phyloP scores from a whole-genome alignment of 2,888 invertebrate genomes.

The Eupithecia pulchellata region DNA sequence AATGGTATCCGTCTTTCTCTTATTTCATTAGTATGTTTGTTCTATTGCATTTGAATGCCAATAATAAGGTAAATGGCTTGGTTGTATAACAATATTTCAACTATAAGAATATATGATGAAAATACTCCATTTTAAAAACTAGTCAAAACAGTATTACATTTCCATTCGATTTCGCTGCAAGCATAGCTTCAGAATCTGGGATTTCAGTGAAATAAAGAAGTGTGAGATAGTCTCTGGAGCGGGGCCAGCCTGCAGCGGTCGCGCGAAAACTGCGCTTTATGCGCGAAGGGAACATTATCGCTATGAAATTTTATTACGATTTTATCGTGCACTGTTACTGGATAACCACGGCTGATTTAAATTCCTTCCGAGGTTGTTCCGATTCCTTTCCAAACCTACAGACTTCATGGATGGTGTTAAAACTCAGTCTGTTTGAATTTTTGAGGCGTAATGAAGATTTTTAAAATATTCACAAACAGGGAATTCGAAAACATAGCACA shows the following conservation, averaged over 20 bases:
- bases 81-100: neutral
- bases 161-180: slow-evolving; percentile 15
- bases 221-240: slow-evolving; percentile 37
- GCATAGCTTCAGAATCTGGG: slow-evolving; percentile 20
- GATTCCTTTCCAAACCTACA: neutral
- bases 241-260: slow-evolving; percentile 35
- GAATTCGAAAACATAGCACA: no score
- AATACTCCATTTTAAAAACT: neutral
- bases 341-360: neutral
- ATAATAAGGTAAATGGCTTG: neutral
- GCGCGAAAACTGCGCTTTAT: slow-evolving; percentile 26
- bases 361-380: no score
- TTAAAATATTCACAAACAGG: no score
- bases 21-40: no score
- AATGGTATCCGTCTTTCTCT: no score
- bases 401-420: no score
- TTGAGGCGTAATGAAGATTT: neutral
- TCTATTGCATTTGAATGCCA: neutral
- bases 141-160: neutral
- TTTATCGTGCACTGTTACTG: neutral
- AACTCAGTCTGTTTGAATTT: no score
- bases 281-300: slow-evolving; percentile 38
- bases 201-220: slow-evolving; percentile 25
- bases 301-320: slow-evolving; percentile 13
- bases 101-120: neutral